Percentiles rank a stretch among this genome's conserved stretches.
Evolutionary conservation across 2,797 vertebrate genomes (phyloP).

Genomic region (Thalassophryne amazonica): DNA sequence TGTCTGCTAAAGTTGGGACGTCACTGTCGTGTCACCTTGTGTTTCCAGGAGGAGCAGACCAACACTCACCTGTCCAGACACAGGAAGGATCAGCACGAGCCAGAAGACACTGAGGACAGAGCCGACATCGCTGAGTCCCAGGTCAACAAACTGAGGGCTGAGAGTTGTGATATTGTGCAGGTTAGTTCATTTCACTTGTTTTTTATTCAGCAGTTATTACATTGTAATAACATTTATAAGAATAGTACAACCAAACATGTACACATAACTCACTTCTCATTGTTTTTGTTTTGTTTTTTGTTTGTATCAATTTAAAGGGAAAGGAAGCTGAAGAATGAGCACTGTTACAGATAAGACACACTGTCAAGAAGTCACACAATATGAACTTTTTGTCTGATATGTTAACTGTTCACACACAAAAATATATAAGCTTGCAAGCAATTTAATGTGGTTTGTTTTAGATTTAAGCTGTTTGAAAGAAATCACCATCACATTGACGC

Average conservation of each 20-base stretch:
- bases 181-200: constrained; percentile 26
- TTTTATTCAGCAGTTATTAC: not conserved
- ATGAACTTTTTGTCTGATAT: constrained; percentile 57
- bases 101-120: constrained; percentile 86
- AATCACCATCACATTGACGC: no score
- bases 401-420: constrained; percentile 15
- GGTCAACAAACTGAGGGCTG: constrained; percentile 88
- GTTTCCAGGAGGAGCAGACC: constrained; percentile 84
- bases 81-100: constrained; percentile 87
- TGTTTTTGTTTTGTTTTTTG: no score
- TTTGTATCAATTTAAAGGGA: constrained; percentile 51
- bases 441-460: not conserved
- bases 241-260: not conserved
- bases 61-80: constrained; percentile 85
- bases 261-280: not conserved
- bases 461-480: no score
- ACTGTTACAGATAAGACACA: constrained; percentile 3
- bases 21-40: not conserved
- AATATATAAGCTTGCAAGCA: constrained; percentile 58
- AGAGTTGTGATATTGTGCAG: constrained; percentile 82
- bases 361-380: constrained; percentile 63
- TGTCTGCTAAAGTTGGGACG: not conserved
- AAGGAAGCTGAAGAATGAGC: constrained; percentile 68
- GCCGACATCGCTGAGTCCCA: constrained; percentile 89
- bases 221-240: not conserved